Conservation (phyloP, 2,113 vertebrate genomes). For the Brachypteracias leptosomus region DNA sequence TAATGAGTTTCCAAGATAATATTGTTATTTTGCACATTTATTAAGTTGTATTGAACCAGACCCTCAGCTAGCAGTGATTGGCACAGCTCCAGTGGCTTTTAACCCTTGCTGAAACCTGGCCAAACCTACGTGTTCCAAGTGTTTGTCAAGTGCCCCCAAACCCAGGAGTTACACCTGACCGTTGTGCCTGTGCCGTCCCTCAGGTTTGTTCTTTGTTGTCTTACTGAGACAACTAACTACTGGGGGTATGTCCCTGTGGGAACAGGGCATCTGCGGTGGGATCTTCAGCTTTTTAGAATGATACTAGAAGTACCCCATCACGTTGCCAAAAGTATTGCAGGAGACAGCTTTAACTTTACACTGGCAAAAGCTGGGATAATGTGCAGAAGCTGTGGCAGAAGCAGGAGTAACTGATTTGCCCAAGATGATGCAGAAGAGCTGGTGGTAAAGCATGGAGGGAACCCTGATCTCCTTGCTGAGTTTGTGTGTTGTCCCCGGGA, state of each 20-base stretch:
- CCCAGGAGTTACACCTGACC: not conserved
- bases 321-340: not conserved
- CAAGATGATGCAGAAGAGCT: not conserved
- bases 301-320: not conserved
- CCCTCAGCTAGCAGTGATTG: not conserved
- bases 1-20: not conserved
- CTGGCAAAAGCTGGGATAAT: not conserved
- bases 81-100: not conserved
- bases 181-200: fast-evolving
- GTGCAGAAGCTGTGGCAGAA: not conserved
- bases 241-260: not conserved
- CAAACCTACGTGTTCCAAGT: not conserved
- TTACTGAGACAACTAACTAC: not conserved
- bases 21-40: fast-evolving
- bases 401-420: not conserved
- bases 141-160: not conserved
- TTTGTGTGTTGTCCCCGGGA: fast-evolving
- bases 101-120: not conserved
- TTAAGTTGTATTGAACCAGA: not conserved
- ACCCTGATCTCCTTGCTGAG: not conserved
- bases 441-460: not conserved
- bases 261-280: not conserved
- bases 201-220: not conserved
- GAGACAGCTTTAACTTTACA: not conserved
- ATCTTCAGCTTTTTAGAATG: not conserved